Evolutionary conservation across 2,888 invertebrate species (phyloP).

Genomic region (Notodonta dromedarius): DNA sequence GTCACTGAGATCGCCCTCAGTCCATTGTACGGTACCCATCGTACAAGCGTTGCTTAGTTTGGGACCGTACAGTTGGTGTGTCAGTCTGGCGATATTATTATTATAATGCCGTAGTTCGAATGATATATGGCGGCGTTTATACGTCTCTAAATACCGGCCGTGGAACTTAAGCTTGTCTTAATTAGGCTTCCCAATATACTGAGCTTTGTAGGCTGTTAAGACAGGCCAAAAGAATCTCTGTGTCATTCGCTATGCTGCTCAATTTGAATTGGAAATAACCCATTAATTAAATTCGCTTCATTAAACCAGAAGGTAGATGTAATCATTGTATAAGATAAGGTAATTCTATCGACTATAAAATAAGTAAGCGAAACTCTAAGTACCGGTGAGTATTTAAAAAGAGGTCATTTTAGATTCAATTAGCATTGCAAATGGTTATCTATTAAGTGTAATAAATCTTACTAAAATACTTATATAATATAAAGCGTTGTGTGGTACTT

Average conservation of each 20-base stretch:
- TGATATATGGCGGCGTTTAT: conserved; percentile 53
- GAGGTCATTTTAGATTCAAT: conserved; percentile 22
- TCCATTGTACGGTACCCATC: too few relatives aligned
- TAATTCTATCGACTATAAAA: too few relatives aligned
- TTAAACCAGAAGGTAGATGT: conserved; percentile 9
- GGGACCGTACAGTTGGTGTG: too few relatives aligned
- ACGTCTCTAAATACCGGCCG: conserved; percentile 43
- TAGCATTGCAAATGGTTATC: conserved; percentile 22
- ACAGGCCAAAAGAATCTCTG: conserved; percentile 32
- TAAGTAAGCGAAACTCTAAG: too few relatives aligned
- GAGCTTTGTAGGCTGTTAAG: conserved; percentile 47
- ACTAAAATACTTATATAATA: not conserved
- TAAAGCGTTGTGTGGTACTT: conserved; percentile 47
- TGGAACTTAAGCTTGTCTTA: conserved; percentile 49
- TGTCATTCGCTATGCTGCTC: conserved; percentile 40
- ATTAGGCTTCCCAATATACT: conserved; percentile 53
- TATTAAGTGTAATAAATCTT: not conserved
- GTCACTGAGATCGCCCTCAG: too few relatives aligned
- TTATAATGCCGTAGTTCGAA: conserved; percentile 47
- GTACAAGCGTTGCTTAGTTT: too few relatives aligned
- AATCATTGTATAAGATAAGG: too few relatives aligned
- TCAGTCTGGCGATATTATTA: too few relatives aligned
- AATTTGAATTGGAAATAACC: conserved; percentile 11
- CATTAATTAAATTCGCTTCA: conserved; percentile 9
- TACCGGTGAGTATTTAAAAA: conserved; percentile 1